Evolutionary conservation across 2,888 invertebrate species (phyloP).

Genomic region (Cryptocephalus primarius): DNA sequence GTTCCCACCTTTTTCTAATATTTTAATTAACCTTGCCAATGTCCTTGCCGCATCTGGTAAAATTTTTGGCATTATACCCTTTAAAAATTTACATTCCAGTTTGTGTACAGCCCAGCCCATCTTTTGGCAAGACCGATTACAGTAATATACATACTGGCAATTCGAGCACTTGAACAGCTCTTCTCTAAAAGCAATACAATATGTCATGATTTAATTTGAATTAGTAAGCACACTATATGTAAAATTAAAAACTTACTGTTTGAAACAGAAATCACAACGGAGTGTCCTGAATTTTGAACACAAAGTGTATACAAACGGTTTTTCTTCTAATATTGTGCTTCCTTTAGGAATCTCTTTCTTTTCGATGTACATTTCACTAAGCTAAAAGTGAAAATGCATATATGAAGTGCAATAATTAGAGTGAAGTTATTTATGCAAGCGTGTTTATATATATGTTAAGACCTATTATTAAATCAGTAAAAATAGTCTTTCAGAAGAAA

Average conservation of each 20-base stretch:
- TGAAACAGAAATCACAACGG: conserved; percentile 68
- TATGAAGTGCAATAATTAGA: neutral
- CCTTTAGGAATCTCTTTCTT: conserved; percentile 48
- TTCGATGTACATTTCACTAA: conserved; percentile 24
- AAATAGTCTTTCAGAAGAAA: too few species aligned
- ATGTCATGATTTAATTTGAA: too few species aligned
- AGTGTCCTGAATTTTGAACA: conserved; percentile 57
- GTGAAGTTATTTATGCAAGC: too few species aligned
- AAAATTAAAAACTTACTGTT: conserved; percentile 44
- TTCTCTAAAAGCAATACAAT: conserved; percentile 39
- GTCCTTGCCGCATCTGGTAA: conserved; percentile 76
- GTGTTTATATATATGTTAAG: too few species aligned
- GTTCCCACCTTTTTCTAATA: conserved; percentile 56
- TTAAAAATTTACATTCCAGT: conserved; percentile 69
- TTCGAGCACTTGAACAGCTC: conserved; percentile 70
- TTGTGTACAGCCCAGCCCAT: conserved; percentile 76
- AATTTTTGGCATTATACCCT: conserved; percentile 56
- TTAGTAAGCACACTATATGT: neutral
- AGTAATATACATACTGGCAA: conserved; percentile 76
- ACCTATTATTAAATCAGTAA: too few species aligned
- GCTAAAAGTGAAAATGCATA: neutral
- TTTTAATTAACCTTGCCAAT: conserved; percentile 63
- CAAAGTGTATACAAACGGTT: conserved; percentile 65
- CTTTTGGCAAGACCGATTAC: conserved; percentile 69
- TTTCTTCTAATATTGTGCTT: conserved; percentile 55